These are phyloP conservation scores for Pampusana beccarii DNA, from an alignment of 2,113 vertebrate species.

Conservation along the genomic window DNA sequence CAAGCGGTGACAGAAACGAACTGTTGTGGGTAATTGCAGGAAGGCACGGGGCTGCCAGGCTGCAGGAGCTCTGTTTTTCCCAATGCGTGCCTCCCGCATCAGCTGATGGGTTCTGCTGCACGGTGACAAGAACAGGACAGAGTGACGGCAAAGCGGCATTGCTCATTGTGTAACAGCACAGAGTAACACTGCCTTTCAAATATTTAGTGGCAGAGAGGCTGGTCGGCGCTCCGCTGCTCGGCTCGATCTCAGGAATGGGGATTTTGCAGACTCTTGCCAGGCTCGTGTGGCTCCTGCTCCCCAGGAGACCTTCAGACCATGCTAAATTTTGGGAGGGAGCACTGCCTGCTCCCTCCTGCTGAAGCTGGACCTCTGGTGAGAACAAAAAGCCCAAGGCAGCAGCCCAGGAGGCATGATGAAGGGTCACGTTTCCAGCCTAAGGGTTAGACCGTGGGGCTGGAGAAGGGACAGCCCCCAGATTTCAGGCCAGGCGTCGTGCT, in stretches of 20 bases:
- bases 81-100: accelerated
- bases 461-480: neutral
- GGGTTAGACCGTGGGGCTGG: neutral
- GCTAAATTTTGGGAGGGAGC: neutral
- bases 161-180: accelerated
- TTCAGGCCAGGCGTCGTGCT: neutral
- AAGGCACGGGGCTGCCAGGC: conserved; percentile 1
- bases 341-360: neutral
- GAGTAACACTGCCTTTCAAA: accelerated
- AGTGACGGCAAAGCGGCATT: accelerated
- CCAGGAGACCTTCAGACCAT: neutral
- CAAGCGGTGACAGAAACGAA: conserved; percentile 5
- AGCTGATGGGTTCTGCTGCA: neutral
- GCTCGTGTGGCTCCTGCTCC: neutral
- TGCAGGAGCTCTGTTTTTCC: neutral
- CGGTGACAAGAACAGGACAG: accelerated
- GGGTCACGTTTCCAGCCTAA: accelerated
- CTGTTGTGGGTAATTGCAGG: conserved; percentile 6
- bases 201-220: accelerated
- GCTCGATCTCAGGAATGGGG: accelerated
- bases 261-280: accelerated
- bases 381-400: neutral
- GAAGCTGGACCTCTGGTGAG: neutral
- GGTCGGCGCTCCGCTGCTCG: accelerated
- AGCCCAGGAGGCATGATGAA: accelerated